Conservation (phyloP, 2,113 vertebrate species). For the Megaleporinus macrocephalus region DNA sequence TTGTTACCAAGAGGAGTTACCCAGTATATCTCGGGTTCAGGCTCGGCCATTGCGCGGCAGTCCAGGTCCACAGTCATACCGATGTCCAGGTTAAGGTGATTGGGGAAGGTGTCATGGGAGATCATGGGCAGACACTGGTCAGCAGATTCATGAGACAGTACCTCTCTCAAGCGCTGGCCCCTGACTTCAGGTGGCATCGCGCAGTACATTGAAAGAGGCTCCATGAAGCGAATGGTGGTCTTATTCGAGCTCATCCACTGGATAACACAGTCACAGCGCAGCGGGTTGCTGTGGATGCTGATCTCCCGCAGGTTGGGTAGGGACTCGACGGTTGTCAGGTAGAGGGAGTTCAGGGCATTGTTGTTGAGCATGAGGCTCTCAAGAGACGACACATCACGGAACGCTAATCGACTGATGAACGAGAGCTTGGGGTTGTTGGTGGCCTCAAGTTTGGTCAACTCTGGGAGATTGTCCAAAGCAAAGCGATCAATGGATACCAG, state of each 20-base stretch:
- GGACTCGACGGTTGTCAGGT: constrained; percentile 89
- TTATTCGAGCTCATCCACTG: constrained; percentile 95
- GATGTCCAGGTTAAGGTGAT: constrained; percentile 85
- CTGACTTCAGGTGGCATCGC: constrained; percentile 88
- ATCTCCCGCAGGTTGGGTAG: constrained; percentile 95
- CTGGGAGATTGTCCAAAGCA: constrained; percentile 93
- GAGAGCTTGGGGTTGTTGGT: constrained; percentile 97
- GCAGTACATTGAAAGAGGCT: constrained; percentile 94
- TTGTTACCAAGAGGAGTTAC: constrained; percentile 94
- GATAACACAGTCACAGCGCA: constrained; percentile 94
- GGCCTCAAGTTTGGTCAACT: constrained; percentile 95
- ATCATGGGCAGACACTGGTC: constrained; percentile 96
- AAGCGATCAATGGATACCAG: constrained; percentile 90
- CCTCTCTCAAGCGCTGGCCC: constrained; percentile 89
- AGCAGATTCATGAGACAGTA: constrained; percentile 81
- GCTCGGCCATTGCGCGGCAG: constrained; percentile 95
- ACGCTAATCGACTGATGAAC: constrained; percentile 89
- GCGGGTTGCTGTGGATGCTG: constrained; percentile 94
- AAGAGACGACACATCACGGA: constrained; percentile 91
- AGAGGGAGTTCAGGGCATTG: constrained; percentile 92
- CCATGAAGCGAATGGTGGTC: constrained; percentile 95
- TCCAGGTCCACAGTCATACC: constrained; percentile 88
- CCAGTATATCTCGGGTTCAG: constrained; percentile 97
- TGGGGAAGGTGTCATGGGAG: constrained; percentile 89
- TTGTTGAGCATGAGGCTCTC: constrained; percentile 98